phyloP scores from a whole-genome alignment of 2,113 vertebrate genomes.

The Lepisosteus osseus region DNA sequence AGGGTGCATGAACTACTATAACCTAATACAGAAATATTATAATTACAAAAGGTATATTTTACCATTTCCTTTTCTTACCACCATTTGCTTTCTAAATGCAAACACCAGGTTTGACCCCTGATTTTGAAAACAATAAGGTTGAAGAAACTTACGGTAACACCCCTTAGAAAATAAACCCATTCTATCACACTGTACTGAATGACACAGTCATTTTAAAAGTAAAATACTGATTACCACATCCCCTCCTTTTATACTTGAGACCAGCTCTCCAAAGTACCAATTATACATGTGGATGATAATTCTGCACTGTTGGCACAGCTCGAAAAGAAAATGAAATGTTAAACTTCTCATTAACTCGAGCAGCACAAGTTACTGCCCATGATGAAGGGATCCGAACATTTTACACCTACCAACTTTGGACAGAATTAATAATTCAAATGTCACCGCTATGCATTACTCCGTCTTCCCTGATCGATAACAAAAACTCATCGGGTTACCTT shows the following conservation, averaged over 20 bases:
- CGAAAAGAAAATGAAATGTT: background rate
- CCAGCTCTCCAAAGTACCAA: background rate
- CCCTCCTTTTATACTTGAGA: background rate
- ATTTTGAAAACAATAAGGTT: too few species aligned
- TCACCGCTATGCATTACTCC: background rate
- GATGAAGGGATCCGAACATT: background rate
- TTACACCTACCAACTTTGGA: background rate
- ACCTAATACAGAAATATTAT: background rate
- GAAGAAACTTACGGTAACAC: too few species aligned
- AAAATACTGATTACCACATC: background rate
- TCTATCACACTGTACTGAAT: background rate
- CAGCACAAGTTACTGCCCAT: background rate
- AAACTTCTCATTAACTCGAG: background rate
- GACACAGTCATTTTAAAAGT: background rate
- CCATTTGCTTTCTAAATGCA: too few species aligned
- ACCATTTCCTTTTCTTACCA: too few species aligned
- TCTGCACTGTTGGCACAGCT: background rate
- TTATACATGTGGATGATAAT: background rate
- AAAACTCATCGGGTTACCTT: background rate
- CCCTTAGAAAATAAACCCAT: too few species aligned
- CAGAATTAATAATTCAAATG: background rate
- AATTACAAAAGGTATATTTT: background rate
- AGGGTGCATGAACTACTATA: background rate
- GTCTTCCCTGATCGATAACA: background rate
- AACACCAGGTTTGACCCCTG: too few species aligned